Percentiles rank a stretch among this genome's conserved stretches.
Evolutionary conservation across 2,113 vertebrate genomes (phyloP).

Genomic region (Tricholaema leucomelas): DNA sequence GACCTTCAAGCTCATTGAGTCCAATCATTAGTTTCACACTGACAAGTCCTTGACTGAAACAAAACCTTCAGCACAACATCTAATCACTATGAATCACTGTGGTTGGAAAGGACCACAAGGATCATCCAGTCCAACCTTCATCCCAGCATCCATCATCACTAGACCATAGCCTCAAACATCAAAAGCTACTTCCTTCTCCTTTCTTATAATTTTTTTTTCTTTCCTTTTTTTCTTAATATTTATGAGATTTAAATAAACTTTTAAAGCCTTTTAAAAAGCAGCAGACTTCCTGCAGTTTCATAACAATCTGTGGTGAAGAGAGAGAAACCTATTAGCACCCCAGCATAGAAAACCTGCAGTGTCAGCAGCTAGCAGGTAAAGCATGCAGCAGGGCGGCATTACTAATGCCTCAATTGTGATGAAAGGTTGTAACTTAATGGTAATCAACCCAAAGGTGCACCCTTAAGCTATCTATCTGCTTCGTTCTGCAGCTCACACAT

Average conservation of each 20-base stretch:
- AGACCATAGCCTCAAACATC: too few species aligned
- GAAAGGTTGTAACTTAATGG: not conserved
- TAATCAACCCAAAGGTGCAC: not conserved
- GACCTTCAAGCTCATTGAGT: too few species aligned
- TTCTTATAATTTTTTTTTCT: too few species aligned
- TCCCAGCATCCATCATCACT: too few species aligned
- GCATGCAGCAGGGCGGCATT: not conserved
- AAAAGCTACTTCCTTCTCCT: not conserved
- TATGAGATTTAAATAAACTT: not conserved
- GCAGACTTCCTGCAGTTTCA: not conserved
- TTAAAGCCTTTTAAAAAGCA: not conserved
- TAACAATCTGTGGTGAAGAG: not conserved
- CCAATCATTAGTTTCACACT: too few species aligned
- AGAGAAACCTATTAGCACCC: not conserved
- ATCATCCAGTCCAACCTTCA: too few species aligned
- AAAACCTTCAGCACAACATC: too few species aligned
- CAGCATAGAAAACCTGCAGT: not conserved
- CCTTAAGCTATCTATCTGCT: not conserved
- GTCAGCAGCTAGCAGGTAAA: not conserved
- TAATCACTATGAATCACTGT: too few species aligned
- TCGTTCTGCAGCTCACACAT: not conserved
- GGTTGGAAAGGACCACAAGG: too few species aligned
- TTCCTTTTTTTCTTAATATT: not conserved
- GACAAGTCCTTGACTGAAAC: too few species aligned
- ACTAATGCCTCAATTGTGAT: not conserved